These are phyloP conservation scores for Pheosia gnoma DNA, from an alignment of 2,888 invertebrate genomes.

Conservation along the genomic window DNA sequence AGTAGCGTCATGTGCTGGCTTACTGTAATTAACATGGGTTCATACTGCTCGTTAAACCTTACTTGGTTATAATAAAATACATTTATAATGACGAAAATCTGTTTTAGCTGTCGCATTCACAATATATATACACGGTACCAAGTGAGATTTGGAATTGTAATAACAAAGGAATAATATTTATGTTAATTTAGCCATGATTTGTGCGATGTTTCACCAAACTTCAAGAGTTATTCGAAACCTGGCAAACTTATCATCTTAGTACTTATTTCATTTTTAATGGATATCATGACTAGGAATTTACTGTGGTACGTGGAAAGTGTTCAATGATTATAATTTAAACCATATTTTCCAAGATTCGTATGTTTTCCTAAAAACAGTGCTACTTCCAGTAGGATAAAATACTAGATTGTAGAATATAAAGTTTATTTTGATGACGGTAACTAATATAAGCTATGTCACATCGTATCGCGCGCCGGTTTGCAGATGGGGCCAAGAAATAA, in stretches of 20 bases:
- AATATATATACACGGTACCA: background rate
- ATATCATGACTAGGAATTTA: too few relatives aligned
- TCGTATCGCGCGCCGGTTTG: conserved; percentile 16
- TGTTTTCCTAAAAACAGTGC: background rate
- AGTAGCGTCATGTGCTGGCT: background rate
- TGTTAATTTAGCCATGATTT: background rate
- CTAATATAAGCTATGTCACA: conserved; percentile 32
- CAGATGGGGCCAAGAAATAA: conserved; percentile 33
- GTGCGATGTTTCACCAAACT: background rate
- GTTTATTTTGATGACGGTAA: conserved; percentile 24
- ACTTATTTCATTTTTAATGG: too few relatives aligned
- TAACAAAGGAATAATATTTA: background rate
- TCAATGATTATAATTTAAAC: background rate
- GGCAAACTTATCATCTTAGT: background rate
- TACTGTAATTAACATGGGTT: background rate
- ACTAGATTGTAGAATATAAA: conserved; percentile 9
- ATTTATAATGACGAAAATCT: conserved; percentile 30
- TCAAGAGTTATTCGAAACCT: background rate
- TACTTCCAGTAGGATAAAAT: background rate
- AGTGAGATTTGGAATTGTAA: background rate
- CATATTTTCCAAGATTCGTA: background rate
- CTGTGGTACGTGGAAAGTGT: background rate
- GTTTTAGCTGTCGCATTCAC: background rate
- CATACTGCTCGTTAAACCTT: conserved; percentile 16
- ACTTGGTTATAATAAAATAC: conserved; percentile 23